These are phyloP conservation scores for Salticus scenicus DNA, from an alignment of 2,888 invertebrate genomes.

Conservation along the genomic window DNA sequence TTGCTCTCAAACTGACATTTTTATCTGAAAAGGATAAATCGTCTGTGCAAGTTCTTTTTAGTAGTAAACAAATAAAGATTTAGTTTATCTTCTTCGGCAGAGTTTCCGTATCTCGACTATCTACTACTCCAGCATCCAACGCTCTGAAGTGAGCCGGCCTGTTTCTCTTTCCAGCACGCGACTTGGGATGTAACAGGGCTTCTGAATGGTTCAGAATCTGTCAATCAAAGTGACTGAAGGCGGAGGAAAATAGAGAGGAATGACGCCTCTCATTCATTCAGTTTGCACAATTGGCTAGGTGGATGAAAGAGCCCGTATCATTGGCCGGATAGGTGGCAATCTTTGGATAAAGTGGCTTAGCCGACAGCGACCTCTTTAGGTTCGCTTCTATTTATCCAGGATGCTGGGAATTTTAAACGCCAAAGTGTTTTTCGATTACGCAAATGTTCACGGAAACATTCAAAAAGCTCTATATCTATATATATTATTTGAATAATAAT, in stretches of 20 bases:
- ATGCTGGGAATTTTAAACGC: background rate
- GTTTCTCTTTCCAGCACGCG: background rate
- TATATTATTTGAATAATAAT: too few species aligned
- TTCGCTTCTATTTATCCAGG: background rate
- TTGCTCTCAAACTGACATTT: too few species aligned
- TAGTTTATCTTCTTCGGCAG: too few species aligned
- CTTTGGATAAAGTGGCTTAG: conserved; percentile 11
- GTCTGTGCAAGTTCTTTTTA: too few species aligned
- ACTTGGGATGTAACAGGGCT: conserved; percentile 36
- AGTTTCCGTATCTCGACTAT: conserved; percentile 4
- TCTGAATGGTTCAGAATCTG: conserved; percentile 24
- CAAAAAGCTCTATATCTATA: too few species aligned
- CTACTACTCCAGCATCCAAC: conserved; percentile 9
- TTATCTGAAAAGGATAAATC: too few species aligned
- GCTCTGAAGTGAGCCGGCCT: conserved; percentile 32
- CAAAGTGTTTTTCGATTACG: background rate
- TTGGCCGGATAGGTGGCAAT: conserved; percentile 30
- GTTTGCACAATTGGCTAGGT: conserved; percentile 40
- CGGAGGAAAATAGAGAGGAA: conserved; percentile 8
- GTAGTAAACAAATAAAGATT: too few species aligned
- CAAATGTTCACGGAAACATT: too few species aligned
- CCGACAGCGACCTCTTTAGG: conserved; percentile 37
- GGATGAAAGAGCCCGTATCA: conserved; percentile 20
- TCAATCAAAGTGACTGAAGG: conserved; percentile 24
- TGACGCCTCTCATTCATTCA: background rate